phyloP scores from a whole-genome alignment of 2,797 vertebrate genomes.

The Neopelma chrysocephalum region DNA sequence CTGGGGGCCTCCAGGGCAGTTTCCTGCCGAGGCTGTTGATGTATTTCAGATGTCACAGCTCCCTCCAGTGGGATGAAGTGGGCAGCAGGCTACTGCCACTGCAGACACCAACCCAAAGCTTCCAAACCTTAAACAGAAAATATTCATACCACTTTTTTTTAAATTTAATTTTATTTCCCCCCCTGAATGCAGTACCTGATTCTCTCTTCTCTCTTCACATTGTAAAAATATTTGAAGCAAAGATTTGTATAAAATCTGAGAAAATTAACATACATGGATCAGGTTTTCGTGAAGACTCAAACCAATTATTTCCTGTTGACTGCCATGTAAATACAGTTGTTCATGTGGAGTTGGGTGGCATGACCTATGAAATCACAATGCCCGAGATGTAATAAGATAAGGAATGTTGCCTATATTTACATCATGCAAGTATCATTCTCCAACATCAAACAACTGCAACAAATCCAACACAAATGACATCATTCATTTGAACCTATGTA shows the following conservation, averaged over 20 bases:
- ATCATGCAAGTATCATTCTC: neutral
- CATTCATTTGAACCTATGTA: neutral
- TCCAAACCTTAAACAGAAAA: neutral
- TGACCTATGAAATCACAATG: neutral
- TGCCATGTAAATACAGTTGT: neutral
- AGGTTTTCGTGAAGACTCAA: neutral
- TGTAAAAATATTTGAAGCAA: neutral
- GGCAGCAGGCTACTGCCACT: neutral
- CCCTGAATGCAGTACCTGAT: neutral
- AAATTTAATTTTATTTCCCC: neutral
- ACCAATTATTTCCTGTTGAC: neutral
- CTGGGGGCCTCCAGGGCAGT: neutral
- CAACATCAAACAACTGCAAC: neutral
- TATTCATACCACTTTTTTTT: neutral
- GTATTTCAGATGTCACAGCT: slow-evolving; percentile 51
- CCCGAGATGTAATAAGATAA: neutral
- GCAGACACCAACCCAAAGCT: neutral
- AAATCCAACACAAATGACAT: neutral
- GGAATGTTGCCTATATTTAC: neutral
- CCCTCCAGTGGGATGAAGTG: slow-evolving; percentile 49
- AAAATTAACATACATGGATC: neutral
- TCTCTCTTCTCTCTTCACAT: neutral
- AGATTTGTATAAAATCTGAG: neutral
- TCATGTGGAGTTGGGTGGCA: neutral
- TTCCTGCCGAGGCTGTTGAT: neutral